A percentile compares a stretch with the other conserved stretches of the same genome.
Evolutionary conservation across 1,140 invertebrate species (phyloP).

Genomic region (Drosophila eugracilis): DNA sequence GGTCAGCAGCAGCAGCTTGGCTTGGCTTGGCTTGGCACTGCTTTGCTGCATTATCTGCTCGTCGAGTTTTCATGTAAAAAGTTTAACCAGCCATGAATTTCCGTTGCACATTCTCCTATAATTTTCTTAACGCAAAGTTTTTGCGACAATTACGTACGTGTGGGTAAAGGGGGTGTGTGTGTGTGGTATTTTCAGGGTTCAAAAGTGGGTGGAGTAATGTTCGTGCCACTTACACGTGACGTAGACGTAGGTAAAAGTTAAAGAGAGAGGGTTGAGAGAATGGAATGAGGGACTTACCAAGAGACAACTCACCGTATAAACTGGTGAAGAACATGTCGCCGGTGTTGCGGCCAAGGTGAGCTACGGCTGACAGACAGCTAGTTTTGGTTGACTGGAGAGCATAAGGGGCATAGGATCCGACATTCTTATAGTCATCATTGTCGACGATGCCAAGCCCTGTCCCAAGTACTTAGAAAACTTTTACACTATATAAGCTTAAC

Average conservation of each 20-base stretch:
- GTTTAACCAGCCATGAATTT: slow-evolving; percentile 64
- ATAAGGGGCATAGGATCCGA: slow-evolving; percentile 1
- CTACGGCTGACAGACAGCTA: slow-evolving; percentile 60
- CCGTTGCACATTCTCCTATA: slow-evolving; percentile 60
- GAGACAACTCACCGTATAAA: slow-evolving; percentile 50
- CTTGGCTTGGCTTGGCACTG: slow-evolving; percentile 49
- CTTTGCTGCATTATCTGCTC: slow-evolving; percentile 49
- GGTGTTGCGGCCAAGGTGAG: slow-evolving; percentile 58
- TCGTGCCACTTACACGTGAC: slow-evolving; percentile 36
- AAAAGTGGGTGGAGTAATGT: background rate
- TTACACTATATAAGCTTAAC: slow-evolving; percentile 71
- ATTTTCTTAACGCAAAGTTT: slow-evolving; percentile 75
- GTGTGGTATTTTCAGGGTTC: too few species aligned
- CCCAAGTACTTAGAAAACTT: slow-evolving; percentile 72
- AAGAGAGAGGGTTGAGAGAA: background rate
- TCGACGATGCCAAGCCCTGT: slow-evolving; percentile 32
- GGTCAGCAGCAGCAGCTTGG: too few species aligned
- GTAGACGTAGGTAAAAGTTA: slow-evolving; percentile 2
- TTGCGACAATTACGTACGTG: slow-evolving; percentile 76
- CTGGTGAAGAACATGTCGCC: slow-evolving; percentile 67
- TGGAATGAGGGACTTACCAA: background rate
- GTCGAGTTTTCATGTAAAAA: slow-evolving; percentile 51
- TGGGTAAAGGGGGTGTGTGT: slow-evolving; percentile 17
- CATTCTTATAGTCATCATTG: slow-evolving; percentile 37
- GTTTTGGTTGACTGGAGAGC: slow-evolving; percentile 1